Evolutionary conservation across 2,888 invertebrate species (phyloP).

Genomic region (Heliconius erato): DNA sequence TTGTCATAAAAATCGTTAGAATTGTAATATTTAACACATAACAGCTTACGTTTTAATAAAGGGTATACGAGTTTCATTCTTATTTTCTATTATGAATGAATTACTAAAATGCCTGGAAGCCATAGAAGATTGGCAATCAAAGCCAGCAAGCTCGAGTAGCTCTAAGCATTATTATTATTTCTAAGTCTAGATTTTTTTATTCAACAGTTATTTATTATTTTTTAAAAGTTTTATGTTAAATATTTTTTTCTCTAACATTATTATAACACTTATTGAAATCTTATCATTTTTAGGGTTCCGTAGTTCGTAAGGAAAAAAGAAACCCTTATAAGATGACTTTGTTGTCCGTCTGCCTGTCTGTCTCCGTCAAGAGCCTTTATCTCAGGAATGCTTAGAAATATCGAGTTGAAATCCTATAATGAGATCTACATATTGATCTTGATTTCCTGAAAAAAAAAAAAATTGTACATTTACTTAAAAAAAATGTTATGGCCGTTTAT

Average conservation of each 20-base stretch:
- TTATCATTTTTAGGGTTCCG: no score
- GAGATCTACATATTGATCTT: no score
- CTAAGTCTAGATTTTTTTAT: conserved; percentile 28
- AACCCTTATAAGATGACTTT: no score
- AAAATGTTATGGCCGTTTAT: no score
- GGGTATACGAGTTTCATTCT: conserved; percentile 17
- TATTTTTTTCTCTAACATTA: neutral
- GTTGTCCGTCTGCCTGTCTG: no score
- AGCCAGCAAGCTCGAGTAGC: neutral
- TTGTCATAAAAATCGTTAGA: neutral
- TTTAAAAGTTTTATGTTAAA: neutral
- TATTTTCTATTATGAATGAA: conserved; percentile 26
- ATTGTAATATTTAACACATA: conserved; percentile 7
- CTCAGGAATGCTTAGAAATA: no score
- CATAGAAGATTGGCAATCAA: conserved; percentile 26
- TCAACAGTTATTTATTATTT: neutral
- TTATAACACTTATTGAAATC: no score
- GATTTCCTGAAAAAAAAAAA: no score
- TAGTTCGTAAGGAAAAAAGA: no score
- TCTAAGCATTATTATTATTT: conserved; percentile 22
- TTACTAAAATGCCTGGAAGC: conserved; percentile 24
- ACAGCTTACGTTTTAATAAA: conserved; percentile 24
- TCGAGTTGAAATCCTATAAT: no score
- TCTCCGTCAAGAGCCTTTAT: no score
- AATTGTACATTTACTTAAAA: no score